Percentiles rank a stretch among this genome's conserved stretches.
Conservation (phyloP, 2,888 invertebrate genomes). For the Diarsia dahlii region DNA sequence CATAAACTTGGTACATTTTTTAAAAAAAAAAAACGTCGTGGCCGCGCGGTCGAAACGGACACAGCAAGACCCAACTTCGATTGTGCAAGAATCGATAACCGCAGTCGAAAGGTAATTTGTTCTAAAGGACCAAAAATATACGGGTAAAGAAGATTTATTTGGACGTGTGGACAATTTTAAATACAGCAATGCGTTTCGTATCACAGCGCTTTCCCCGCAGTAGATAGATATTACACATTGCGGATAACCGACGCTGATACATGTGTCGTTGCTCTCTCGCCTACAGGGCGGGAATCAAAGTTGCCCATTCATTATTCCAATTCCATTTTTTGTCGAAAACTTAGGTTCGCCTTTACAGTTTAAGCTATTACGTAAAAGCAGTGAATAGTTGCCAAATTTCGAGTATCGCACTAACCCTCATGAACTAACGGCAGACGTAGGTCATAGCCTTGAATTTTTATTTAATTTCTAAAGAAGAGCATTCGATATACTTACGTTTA, state of each 20-base stretch:
- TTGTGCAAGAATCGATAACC: background rate
- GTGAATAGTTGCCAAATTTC: constrained; percentile 43
- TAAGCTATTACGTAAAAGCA: constrained; percentile 40
- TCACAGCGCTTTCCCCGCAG: constrained; percentile 28
- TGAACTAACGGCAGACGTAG: constrained; percentile 22
- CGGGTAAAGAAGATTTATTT: constrained; percentile 4
- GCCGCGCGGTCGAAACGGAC: too few relatives aligned
- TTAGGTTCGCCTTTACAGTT: constrained; percentile 6
- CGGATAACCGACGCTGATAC: constrained; percentile 39
- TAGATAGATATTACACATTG: constrained; percentile 38
- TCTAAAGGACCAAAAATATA: background rate
- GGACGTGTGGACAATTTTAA: constrained; percentile 29
- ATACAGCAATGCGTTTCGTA: constrained; percentile 25
- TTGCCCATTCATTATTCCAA: constrained; percentile 15
- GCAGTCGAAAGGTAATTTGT: constrained; percentile 4
- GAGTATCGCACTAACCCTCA: constrained; percentile 14
- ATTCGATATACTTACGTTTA: constrained; percentile 43
- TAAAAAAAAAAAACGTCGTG: too few relatives aligned
- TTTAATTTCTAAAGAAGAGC: constrained; percentile 33
- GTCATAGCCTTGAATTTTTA: constrained; percentile 34
- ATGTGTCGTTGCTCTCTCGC: constrained; percentile 27
- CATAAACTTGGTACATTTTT: too few relatives aligned
- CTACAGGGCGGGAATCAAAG: constrained; percentile 8
- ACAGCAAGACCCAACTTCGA: background rate
- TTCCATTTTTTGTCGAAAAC: constrained; percentile 15